Conservation (phyloP, 2,113 vertebrate genomes). For the Nannospalax galili region DNA sequence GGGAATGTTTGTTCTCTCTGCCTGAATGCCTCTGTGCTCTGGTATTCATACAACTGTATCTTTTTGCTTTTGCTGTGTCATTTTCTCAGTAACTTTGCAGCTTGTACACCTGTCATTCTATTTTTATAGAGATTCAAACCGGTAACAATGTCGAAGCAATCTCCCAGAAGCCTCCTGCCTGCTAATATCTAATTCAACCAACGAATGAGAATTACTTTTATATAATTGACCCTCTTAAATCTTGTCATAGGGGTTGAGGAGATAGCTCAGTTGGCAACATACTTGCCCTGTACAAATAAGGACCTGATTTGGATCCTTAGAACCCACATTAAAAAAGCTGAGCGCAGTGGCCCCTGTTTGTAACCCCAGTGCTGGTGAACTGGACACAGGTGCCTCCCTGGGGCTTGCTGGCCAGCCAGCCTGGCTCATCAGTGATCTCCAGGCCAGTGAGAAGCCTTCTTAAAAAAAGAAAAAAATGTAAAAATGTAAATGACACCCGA, state of each 20-base stretch:
- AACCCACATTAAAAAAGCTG: too few species aligned
- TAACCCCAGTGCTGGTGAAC: background rate
- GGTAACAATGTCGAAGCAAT: rapidly evolving
- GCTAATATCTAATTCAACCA: background rate
- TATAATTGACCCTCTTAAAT: background rate
- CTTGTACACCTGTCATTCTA: background rate
- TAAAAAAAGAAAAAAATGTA: too few species aligned
- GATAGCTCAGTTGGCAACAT: background rate
- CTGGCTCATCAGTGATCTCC: background rate
- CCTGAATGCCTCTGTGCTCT: background rate
- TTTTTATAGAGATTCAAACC: background rate
- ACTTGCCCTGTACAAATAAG: too few species aligned
- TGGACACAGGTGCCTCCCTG: background rate
- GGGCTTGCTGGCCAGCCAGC: too few species aligned
- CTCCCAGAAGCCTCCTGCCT: background rate
- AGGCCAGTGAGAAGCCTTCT: background rate
- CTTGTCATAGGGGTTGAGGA: background rate
- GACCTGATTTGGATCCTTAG: background rate
- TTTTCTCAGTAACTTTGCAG: background rate
- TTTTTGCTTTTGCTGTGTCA: background rate
- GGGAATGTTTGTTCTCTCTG: background rate
- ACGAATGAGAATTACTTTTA: background rate
- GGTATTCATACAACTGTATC: background rate
- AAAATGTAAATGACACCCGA: too few species aligned
- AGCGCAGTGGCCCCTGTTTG: too few species aligned